Conservation (phyloP, 2,797 vertebrate genomes). For the Podarcis lilfordi region DNA sequence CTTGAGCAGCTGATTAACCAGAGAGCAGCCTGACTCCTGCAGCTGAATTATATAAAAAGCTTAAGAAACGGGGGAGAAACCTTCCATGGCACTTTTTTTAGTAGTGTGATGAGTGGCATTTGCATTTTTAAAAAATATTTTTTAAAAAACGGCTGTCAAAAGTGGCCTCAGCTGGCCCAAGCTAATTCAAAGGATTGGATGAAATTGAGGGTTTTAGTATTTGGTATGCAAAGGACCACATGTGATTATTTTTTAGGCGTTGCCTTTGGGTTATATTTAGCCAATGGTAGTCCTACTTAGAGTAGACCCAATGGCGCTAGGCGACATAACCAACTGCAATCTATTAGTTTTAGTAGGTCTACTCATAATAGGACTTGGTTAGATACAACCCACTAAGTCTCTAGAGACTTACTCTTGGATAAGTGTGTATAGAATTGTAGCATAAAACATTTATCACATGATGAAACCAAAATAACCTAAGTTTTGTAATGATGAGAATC, state of each 20-base stretch:
- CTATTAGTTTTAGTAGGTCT: no score
- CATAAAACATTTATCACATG: not conserved
- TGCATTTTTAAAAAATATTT: not conserved
- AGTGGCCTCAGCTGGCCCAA: not conserved
- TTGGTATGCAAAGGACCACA: not conserved
- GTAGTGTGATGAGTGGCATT: no score
- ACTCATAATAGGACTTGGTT: no score
- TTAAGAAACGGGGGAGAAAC: not conserved
- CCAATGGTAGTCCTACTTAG: no score
- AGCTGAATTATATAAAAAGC: slow-evolving; percentile 43
- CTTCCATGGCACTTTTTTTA: not conserved
- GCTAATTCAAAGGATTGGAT: not conserved
- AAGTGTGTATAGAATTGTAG: no score
- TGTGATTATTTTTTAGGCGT: not conserved
- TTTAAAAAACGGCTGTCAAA: not conserved
- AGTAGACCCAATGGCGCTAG: no score
- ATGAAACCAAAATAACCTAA: not conserved
- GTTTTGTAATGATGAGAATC: not conserved
- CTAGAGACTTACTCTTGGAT: no score
- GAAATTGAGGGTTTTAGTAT: not conserved
- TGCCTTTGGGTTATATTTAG: no score
- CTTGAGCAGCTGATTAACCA: not conserved
- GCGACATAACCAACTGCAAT: no score
- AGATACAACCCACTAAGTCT: no score
- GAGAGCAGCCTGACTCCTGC: slow-evolving; percentile 23